Percentiles rank a stretch among this genome's conserved stretches.
Evolutionary conservation across 2,113 vertebrate species (phyloP).

Genomic region (Antechinus flavipes): DNA sequence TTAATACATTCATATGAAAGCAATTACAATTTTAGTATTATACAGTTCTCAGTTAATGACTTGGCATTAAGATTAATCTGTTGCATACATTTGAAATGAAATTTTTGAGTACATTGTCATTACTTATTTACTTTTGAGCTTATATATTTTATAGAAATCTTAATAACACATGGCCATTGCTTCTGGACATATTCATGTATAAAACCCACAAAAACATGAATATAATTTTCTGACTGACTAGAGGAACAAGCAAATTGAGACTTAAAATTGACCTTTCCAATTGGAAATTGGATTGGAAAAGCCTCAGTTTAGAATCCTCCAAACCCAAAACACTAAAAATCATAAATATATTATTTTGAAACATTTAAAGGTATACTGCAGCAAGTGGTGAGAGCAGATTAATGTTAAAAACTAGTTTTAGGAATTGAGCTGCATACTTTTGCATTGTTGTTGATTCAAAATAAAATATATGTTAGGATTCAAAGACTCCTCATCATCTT

Average conservation of each 20-base stretch:
- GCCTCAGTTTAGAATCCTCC: background rate
- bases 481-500: slow-evolving; percentile 5
- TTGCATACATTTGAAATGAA: background rate
- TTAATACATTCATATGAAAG: slow-evolving; percentile 65
- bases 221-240: background rate
- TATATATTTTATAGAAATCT: background rate
- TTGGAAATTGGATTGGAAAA: background rate
- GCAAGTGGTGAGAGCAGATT: background rate
- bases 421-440: background rate
- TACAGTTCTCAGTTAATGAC: slow-evolving; percentile 51
- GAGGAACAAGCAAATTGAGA: background rate
- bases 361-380: background rate
- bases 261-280: slow-evolving; percentile 11
- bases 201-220: slow-evolving; percentile 1
- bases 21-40: slow-evolving; percentile 61
- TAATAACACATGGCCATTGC: background rate
- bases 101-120: background rate
- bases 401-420: background rate
- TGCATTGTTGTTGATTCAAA: background rate
- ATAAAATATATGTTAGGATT: background rate
- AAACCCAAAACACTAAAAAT: slow-evolving; percentile 36
- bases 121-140: background rate
- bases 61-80: slow-evolving; percentile 9
- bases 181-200: background rate
- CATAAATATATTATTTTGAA: background rate